Conservation (phyloP, 1,140 invertebrate species). For the Popillia japonica region DNA sequence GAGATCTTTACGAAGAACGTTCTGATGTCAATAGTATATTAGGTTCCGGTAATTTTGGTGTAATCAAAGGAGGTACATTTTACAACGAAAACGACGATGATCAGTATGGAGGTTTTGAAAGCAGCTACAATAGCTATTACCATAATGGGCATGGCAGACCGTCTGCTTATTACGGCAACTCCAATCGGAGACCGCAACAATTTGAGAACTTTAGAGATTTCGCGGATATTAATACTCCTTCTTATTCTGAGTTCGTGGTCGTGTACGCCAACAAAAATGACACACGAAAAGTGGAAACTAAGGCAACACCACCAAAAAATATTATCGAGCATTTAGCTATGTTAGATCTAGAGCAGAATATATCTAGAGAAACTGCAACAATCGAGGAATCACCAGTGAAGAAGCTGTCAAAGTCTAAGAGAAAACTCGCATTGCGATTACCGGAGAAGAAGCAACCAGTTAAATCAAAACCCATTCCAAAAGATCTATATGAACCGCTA, state of each 20-base stretch:
- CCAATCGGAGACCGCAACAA: conserved; percentile 72
- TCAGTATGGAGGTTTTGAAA: conserved; percentile 69
- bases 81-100: conserved; percentile 67
- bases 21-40: conserved; percentile 62
- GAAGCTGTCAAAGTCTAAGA: conserved; percentile 68
- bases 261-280: conserved; percentile 81
- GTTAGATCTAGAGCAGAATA: conserved; percentile 66
- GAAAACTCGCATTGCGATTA: conserved; percentile 73
- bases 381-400: conserved; percentile 58
- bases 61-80: conserved; percentile 87
- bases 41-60: conserved; percentile 88
- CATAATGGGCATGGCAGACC: conserved; percentile 74
- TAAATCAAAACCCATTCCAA: conserved; percentile 64
- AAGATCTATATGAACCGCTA: conserved; percentile 68
- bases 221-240: conserved; percentile 84
- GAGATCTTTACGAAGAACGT: conserved; percentile 40
- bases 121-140: conserved; percentile 65
- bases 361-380: conserved; percentile 51
- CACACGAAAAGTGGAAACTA: conserved; percentile 42
- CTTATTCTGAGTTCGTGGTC: conserved; percentile 82
- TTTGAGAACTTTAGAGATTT: conserved; percentile 90
- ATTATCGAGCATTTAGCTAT: conserved; percentile 81
- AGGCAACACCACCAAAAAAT: conserved; percentile 71
- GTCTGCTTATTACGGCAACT: conserved; percentile 61
- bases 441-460: conserved; percentile 68